phyloP scores from a whole-genome alignment of 1,140 invertebrate species.

The Platorchestia sp. region DNA sequence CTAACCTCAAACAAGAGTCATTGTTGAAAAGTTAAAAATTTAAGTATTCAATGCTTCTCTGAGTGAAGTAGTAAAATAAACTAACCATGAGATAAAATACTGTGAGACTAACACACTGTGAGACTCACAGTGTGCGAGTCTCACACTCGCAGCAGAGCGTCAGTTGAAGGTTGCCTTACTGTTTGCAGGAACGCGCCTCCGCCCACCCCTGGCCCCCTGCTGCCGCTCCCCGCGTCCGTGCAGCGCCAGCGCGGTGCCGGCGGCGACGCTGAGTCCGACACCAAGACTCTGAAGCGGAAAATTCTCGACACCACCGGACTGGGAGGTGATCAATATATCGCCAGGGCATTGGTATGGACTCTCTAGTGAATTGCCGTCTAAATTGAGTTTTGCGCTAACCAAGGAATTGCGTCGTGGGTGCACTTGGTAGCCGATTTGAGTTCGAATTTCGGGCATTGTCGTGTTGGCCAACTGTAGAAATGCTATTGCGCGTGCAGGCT shows the following conservation, averaged over 20 bases:
- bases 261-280: slow-evolving; percentile 76
- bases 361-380: not conserved
- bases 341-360: not conserved
- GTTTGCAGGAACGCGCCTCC: slow-evolving; percentile 83
- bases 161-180: too few species aligned
- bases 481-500: too few species aligned
- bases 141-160: too few species aligned
- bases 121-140: too few species aligned
- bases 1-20: too few species aligned
- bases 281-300: slow-evolving; percentile 78
- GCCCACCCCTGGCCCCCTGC: slow-evolving; percentile 83
- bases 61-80: too few species aligned
- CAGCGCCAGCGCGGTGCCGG: slow-evolving; percentile 75
- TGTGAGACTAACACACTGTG: too few species aligned
- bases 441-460: too few species aligned
- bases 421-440: not conserved
- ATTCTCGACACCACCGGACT: slow-evolving; percentile 78
- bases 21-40: too few species aligned
- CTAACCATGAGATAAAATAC: too few species aligned
- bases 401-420: not conserved
- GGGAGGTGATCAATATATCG: slow-evolving; percentile 71
- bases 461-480: too few species aligned
- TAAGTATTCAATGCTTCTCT: too few species aligned
- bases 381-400: not conserved
- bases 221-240: slow-evolving; percentile 82